Conservation (phyloP, 2,888 invertebrate species). For the Synergus itoensis region DNA sequence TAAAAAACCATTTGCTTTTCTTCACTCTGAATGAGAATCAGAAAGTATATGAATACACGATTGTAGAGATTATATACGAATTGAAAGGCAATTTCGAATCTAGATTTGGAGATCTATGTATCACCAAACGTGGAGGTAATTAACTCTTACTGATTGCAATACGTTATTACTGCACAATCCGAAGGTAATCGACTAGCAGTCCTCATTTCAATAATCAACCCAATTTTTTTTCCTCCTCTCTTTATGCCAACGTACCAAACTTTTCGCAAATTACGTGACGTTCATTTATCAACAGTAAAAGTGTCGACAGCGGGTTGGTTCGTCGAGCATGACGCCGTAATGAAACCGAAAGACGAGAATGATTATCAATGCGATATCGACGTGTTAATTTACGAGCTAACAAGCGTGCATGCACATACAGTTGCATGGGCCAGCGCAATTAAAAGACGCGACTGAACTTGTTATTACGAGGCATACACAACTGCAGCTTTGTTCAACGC, state of each 20-base stretch:
- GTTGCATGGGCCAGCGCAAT: constrained; percentile 57
- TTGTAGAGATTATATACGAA: constrained; percentile 7
- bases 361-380: constrained; percentile 63
- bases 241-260: neutral
- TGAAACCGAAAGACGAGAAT: constrained; percentile 56
- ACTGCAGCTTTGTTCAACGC: constrained; percentile 11
- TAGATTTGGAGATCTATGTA: neutral
- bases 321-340: constrained; percentile 50
- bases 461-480: neutral
- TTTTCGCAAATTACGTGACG: constrained; percentile 51
- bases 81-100: constrained; percentile 21
- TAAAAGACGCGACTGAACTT: constrained; percentile 51
- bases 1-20: neutral
- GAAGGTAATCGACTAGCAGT: constrained; percentile 9
- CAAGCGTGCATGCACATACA: constrained; percentile 49
- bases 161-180: constrained; percentile 26
- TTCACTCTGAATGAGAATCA: neutral
- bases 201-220: constrained; percentile 11
- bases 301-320: constrained; percentile 53
- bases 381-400: constrained; percentile 60
- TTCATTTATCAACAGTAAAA: constrained; percentile 57
- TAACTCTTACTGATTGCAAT: constrained; percentile 33
- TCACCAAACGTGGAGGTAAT: constrained; percentile 21
- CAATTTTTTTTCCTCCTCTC: constrained; percentile 2
- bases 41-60: neutral